Evolutionary conservation across 2,113 vertebrate genomes (phyloP).

Genomic region (Solea senegalensis): DNA sequence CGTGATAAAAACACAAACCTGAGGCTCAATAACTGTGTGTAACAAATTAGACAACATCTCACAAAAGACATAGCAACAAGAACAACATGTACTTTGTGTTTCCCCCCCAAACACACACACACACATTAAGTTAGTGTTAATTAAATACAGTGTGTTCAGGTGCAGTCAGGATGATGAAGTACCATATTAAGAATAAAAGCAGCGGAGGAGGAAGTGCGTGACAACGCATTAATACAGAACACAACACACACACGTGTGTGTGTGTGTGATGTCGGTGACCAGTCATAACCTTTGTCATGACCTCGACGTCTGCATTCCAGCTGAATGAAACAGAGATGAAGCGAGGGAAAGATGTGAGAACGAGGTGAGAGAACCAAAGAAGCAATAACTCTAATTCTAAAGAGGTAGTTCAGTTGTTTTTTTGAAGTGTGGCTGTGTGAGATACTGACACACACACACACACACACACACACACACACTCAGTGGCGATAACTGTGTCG

Average conservation of each 20-base stretch:
- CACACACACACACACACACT: too few relatives aligned
- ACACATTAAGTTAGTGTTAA: neutral
- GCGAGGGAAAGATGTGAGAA: neutral
- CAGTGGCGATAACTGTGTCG: too few relatives aligned
- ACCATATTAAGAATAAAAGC: conserved; percentile 52
- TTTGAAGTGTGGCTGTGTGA: too few relatives aligned
- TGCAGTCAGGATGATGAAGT: conserved; percentile 63
- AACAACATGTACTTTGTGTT: neutral
- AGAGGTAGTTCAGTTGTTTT: too few relatives aligned
- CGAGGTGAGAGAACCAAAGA: neutral
- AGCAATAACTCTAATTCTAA: too few relatives aligned
- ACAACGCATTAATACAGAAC: conserved; percentile 62
- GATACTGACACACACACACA: too few relatives aligned
- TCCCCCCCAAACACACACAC: conserved; percentile 7
- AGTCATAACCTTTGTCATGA: conserved; percentile 24
- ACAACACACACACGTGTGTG: conserved; percentile 34
- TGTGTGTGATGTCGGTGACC: conserved; percentile 15
- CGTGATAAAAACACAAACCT: too few relatives aligned
- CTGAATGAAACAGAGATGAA: conserved; percentile 39
- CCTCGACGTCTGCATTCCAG: conserved; percentile 49
- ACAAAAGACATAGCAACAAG: neutral
- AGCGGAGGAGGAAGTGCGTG: conserved; percentile 61
- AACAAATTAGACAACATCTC: too few relatives aligned
- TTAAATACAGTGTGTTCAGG: conserved; percentile 41
- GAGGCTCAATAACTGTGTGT: too few relatives aligned